Percentiles rank a stretch among this genome's conserved stretches.
These are phyloP conservation scores for Siphamia tubifer DNA, from an alignment of 2,113 vertebrate genomes.

Conservation along the genomic window DNA sequence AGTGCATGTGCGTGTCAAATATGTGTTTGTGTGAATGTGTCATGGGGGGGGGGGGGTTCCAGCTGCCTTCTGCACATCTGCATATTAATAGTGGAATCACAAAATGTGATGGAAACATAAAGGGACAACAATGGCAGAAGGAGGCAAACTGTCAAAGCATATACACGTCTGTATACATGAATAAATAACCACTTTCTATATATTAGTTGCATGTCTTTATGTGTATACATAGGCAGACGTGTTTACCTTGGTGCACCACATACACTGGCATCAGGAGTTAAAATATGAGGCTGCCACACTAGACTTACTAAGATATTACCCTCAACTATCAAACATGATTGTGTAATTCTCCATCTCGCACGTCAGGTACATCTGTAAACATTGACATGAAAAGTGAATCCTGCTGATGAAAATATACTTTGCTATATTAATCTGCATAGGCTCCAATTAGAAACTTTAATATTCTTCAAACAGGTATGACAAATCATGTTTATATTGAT, in stretches of 20 bases:
- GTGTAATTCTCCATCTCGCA: neutral
- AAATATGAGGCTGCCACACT: neutral
- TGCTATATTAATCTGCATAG: constrained; percentile 8
- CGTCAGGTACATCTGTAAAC: constrained; percentile 2
- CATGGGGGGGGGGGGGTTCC: constrained; percentile 16
- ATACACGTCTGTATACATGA: neutral
- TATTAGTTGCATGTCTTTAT: neutral
- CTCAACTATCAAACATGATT: neutral
- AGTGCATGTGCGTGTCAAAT: constrained; percentile 28
- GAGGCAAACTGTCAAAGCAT: neutral
- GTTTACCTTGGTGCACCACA: neutral
- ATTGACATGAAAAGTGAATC: neutral
- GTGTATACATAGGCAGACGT: neutral
- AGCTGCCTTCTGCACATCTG: constrained; percentile 70
- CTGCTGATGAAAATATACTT: constrained; percentile 33
- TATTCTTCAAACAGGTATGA: neutral
- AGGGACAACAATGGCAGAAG: constrained; percentile 11
- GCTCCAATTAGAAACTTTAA: constrained; percentile 29
- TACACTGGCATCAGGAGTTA: neutral
- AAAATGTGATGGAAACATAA: constrained; percentile 39
- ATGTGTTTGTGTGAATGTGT: constrained; percentile 2
- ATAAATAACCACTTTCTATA: neutral
- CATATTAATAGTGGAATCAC: constrained; percentile 48
- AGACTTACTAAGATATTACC: neutral
- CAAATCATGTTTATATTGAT: neutral